Conservation (phyloP, 2,888 invertebrate species). For the Cheilosia pagana region DNA sequence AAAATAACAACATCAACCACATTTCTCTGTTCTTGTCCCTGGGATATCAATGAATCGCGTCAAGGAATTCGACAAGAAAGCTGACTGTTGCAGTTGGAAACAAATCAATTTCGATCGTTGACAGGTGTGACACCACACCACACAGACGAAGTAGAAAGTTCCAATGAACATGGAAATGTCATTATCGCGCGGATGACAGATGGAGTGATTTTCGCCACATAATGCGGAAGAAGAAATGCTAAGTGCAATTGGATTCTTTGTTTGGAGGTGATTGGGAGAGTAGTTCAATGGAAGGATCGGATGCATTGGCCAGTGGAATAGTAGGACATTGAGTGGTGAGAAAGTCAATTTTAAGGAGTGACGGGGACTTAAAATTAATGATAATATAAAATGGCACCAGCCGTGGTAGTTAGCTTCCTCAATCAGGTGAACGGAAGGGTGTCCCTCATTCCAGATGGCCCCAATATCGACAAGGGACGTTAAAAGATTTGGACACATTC, state of each 20-base stretch:
- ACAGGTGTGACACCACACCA: conserved; percentile 39
- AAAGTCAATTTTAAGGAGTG: no score
- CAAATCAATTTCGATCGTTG: conserved; percentile 58
- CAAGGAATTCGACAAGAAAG: conserved; percentile 29
- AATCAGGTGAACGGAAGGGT: no score
- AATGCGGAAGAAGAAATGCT: conserved; percentile 11
- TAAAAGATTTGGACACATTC: no score
- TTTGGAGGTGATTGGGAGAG: no score
- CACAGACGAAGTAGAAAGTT: conserved; percentile 46
- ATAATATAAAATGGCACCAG: no score
- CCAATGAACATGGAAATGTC: conserved; percentile 47
- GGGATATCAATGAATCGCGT: not conserved
- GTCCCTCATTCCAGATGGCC: no score
- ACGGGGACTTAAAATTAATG: no score
- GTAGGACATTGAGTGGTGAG: no score
- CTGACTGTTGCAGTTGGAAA: conserved; percentile 25
- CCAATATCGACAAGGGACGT: no score
- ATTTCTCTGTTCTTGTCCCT: not conserved
- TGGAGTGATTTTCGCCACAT: conserved; percentile 29
- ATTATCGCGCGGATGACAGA: conserved; percentile 36
- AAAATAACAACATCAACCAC: not conserved
- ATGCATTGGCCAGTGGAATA: no score
- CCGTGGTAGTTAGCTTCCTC: no score
- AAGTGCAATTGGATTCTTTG: not conserved
- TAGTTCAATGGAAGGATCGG: no score